phyloP scores from a whole-genome alignment of 1,140 invertebrate species.

The Olivierus martensii region DNA sequence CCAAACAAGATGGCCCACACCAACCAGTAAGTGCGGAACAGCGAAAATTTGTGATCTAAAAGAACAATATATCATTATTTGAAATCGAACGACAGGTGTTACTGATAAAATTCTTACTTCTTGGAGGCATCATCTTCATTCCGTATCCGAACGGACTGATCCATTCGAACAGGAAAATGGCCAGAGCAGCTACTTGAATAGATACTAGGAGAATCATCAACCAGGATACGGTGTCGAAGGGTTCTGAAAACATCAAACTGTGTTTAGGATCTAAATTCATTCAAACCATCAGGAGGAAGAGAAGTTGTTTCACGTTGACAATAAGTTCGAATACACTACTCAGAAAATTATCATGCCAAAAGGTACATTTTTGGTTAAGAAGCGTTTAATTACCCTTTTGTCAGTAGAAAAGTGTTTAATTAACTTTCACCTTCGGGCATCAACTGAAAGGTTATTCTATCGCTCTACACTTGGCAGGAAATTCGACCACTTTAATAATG shows the following conservation, averaged over 20 bases:
- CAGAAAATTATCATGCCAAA: too few species aligned
- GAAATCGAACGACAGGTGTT: too few species aligned
- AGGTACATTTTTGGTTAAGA: too few species aligned
- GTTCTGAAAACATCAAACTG: slow-evolving; percentile 46
- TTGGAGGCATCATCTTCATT: slow-evolving; percentile 56
- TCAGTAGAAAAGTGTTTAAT: too few species aligned
- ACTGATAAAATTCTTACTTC: slow-evolving; percentile 28
- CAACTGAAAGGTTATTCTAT: too few species aligned
- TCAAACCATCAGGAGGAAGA: neutral
- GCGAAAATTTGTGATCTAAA: slow-evolving; percentile 59
- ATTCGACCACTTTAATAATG: too few species aligned
- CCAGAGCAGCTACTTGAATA: slow-evolving; percentile 91
- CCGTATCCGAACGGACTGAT: slow-evolving; percentile 85
- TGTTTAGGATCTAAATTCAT: neutral
- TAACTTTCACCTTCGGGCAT: too few species aligned
- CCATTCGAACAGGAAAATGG: slow-evolving; percentile 98
- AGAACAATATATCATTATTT: too few species aligned
- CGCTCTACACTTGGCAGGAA: too few species aligned
- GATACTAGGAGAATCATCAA: slow-evolving; percentile 91
- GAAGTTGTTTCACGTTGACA: too few species aligned
- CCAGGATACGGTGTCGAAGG: slow-evolving; percentile 97
- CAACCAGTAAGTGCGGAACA: slow-evolving; percentile 95
- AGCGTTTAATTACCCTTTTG: too few species aligned
- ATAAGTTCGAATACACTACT: too few species aligned
- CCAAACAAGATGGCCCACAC: slow-evolving; percentile 98